A percentile compares a stretch with the other conserved stretches of the same genome.
These are phyloP conservation scores for Cephus nigrinus DNA, from an alignment of 2,888 invertebrate species.

Conservation along the genomic window DNA sequence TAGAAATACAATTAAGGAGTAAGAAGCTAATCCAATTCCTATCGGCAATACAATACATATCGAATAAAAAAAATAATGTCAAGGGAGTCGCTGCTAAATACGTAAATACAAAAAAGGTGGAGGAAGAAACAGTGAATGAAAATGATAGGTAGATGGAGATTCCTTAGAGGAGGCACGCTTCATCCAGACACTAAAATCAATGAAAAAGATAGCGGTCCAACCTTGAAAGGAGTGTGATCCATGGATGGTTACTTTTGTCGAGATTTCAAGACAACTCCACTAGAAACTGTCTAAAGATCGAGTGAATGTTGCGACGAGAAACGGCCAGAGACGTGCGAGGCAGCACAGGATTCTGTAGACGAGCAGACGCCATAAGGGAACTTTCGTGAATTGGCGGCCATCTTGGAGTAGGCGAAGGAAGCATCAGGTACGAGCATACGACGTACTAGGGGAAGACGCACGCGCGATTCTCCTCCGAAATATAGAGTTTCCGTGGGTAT, in stretches of 20 bases:
- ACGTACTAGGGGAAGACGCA: constrained; percentile 49
- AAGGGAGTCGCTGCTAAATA: too few relatives aligned
- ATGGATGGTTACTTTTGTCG: constrained; percentile 13
- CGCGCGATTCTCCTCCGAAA: constrained; percentile 39
- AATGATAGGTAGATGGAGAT: too few relatives aligned
- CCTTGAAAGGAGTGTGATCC: constrained; percentile 37
- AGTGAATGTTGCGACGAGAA: background rate
- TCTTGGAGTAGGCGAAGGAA: constrained; percentile 50
- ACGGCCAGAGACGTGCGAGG: background rate
- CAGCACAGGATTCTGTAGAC: constrained; percentile 5
- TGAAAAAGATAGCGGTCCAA: constrained; percentile 24
- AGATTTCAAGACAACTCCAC: constrained; percentile 1
- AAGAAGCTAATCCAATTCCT: too few relatives aligned
- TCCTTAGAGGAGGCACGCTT: constrained; percentile 23
- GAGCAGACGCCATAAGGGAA: constrained; percentile 48
- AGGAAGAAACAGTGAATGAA: too few relatives aligned
- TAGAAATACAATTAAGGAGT: too few relatives aligned
- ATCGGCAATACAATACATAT: too few relatives aligned
- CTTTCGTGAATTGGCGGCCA: constrained; percentile 54
- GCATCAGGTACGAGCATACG: constrained; percentile 40
- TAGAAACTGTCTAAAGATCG: constrained; percentile 2
- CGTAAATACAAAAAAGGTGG: too few relatives aligned
- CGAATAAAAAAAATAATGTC: too few relatives aligned
- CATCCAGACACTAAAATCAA: constrained; percentile 13
- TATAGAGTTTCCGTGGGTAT: constrained; percentile 9